phyloP scores from a whole-genome alignment of 2,888 invertebrate species.

The Zele albiditarsus region DNA sequence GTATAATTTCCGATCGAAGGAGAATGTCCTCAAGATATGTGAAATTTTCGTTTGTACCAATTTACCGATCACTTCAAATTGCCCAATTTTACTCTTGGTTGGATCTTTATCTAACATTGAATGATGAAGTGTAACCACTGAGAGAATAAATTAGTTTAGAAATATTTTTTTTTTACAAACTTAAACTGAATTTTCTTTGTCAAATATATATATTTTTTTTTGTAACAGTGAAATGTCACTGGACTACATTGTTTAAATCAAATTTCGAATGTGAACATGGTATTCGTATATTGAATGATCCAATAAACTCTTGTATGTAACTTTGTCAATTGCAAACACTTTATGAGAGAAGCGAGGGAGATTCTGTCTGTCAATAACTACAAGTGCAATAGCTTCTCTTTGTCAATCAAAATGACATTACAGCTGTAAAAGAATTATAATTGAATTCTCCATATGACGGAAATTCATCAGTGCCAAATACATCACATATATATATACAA shows the following conservation, averaged over 20 bases:
- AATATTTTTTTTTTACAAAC: too few relatives aligned
- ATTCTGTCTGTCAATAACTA: conserved; percentile 21
- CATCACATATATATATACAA: background rate
- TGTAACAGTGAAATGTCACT: conserved; percentile 12
- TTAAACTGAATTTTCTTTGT: too few relatives aligned
- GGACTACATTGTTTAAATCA: background rate
- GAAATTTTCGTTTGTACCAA: too few relatives aligned
- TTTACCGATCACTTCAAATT: too few relatives aligned
- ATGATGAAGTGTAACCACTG: too few relatives aligned
- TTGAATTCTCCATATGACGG: background rate
- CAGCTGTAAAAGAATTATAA: background rate
- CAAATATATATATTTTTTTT: too few relatives aligned
- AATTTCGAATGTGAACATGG: background rate
- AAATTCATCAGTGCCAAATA: background rate
- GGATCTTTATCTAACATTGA: too few relatives aligned
- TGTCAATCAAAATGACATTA: background rate
- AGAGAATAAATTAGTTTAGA: too few relatives aligned
- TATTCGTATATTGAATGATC: background rate
- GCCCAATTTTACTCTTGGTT: too few relatives aligned
- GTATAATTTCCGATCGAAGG: too few relatives aligned
- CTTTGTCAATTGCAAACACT: background rate
- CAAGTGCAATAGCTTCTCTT: background rate
- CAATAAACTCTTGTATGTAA: background rate
- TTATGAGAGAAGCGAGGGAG: background rate
- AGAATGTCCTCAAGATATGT: too few relatives aligned